These are phyloP conservation scores for Cheirogaleus major DNA, from an alignment of 2,797 vertebrate species.

Conservation along the genomic window DNA sequence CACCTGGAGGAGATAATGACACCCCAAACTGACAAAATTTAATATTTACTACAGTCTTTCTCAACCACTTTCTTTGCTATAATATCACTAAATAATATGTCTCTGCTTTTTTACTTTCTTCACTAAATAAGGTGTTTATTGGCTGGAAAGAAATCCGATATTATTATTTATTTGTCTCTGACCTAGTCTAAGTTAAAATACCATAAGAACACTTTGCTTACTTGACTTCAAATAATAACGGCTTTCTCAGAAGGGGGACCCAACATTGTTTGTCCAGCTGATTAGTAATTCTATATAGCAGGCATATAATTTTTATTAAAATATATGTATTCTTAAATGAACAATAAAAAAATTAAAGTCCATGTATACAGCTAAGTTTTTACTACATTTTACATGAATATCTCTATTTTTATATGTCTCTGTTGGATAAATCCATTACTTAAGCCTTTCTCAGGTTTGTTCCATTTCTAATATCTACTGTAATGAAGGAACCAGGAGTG, in stretches of 20 bases:
- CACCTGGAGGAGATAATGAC: background rate
- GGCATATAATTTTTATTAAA: background rate
- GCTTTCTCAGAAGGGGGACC: background rate
- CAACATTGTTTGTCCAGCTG: background rate
- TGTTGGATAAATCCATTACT: background rate
- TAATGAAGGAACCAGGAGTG: background rate
- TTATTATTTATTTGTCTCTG: background rate
- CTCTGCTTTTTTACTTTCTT: background rate
- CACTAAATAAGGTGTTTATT: background rate
- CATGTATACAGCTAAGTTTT: background rate
- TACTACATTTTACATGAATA: background rate
- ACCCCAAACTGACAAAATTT: background rate
- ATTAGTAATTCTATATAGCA: background rate
- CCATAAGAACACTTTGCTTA: background rate
- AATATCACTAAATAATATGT: background rate
- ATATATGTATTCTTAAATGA: background rate
- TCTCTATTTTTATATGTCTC: background rate
- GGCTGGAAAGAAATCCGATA: background rate
- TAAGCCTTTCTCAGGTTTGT: background rate
- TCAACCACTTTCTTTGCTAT: background rate
- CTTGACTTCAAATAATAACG: background rate
- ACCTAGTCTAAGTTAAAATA: background rate
- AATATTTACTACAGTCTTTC: background rate
- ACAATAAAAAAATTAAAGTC: background rate
- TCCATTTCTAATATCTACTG: background rate